Evolutionary conservation across 2,113 vertebrate genomes (phyloP).

Genomic region (Heterotilapia buettikoferi): DNA sequence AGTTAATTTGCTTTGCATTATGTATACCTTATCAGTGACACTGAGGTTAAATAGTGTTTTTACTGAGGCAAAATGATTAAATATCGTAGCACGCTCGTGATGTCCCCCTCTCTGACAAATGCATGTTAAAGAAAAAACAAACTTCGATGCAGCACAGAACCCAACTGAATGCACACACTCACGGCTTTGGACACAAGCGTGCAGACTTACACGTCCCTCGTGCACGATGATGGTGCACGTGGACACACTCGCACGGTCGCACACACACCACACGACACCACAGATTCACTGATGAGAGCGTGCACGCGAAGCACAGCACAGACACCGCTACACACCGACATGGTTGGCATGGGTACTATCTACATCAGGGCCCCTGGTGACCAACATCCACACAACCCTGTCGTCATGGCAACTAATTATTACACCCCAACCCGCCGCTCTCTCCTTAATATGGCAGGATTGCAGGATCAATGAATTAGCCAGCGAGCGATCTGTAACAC

Average conservation of each 20-base stretch:
- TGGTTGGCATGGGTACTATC: conserved; percentile 44
- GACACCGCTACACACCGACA: conserved; percentile 32
- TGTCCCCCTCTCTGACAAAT: conserved; percentile 4
- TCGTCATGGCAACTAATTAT: conserved; percentile 37
- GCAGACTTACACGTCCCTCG: background rate
- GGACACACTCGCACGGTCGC: background rate
- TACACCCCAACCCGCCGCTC: background rate
- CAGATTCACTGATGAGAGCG: conserved; percentile 20
- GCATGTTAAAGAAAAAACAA: conserved; percentile 27
- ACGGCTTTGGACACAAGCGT: background rate
- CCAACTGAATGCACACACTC: background rate
- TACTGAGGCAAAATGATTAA: background rate
- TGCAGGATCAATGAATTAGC: conserved; percentile 26
- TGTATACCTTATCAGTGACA: background rate
- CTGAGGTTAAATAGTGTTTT: background rate
- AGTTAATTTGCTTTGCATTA: background rate
- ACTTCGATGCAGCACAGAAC: conserved; percentile 18
- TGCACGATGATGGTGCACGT: background rate
- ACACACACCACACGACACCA: background rate
- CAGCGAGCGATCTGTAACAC: background rate
- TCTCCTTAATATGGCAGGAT: background rate
- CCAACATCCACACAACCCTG: conserved; percentile 2
- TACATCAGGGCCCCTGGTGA: conserved; percentile 33
- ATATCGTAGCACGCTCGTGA: background rate
- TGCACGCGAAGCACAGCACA: conserved; percentile 35